Base-by-base conservation (phyloP, 2,797 vertebrate genomes). In the Telmatherina bonti region DNA sequence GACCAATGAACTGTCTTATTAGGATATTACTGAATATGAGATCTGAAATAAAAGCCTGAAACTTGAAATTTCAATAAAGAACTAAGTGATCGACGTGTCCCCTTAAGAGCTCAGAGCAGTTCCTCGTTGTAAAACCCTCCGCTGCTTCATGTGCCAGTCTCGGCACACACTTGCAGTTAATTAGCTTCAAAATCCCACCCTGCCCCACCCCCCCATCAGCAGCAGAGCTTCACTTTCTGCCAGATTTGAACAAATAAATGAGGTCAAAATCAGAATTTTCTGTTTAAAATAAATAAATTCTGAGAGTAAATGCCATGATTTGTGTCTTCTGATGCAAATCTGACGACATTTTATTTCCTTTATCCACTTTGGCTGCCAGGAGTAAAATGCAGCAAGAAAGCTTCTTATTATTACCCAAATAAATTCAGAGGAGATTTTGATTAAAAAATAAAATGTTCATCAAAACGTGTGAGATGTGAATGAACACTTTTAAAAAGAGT, bases 401-500 rank as follows among this genome's bases (percentile, higher is more conserved):
- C 41, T 55, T 41, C 63, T 35, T 61, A 35, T 67, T 70, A 27
- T 75, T 79, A 85, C 33, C 71, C 47, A 27, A 65, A 76, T 53
- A 29, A 30, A 86, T 85, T 73, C 74, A 79, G 62, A 24, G 38
- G 7, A 29, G 2, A 59, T 24, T 66, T 51, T 30, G 24, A 36
- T 63, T n/a, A n/a, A 45, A 27, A 77, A 65, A 61, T 56, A 58
- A 33, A n/a, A n/a, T n/a, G n/a, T 67, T 51, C 64, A 75, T 61
- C 55, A 70, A 62, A 76, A 67, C 53, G 64, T 72, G 63, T 64
- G 74, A 76, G 53, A 72, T 47, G 60, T 75, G 63, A 78, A 56
- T 70, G 41, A 85, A 74, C 75, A 53, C 55, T 55, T 78, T 66
- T 62, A 47, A 62, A 69, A 65, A 77, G 47, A 27, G 68, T 65